Conservation (phyloP, 2,888 invertebrate genomes). For the Parascotia fuliginaria region DNA sequence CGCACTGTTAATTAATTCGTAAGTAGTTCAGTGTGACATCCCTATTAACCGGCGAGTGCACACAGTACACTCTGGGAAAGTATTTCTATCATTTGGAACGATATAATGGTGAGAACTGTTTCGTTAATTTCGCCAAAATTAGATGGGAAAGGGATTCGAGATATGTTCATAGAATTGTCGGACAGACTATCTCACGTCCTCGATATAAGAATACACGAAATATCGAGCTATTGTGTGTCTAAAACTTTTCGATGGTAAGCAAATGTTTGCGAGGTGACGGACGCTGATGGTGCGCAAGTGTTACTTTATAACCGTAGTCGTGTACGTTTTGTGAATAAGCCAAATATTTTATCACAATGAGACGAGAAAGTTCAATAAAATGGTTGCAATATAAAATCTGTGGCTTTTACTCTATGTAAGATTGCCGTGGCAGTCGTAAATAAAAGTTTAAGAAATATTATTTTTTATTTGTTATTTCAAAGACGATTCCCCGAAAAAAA, state of each 20-base stretch:
- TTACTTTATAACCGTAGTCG: too few species aligned
- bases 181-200: constrained; percentile 22
- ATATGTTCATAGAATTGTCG: constrained; percentile 13
- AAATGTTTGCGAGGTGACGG: neutral
- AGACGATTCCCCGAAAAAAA: too few species aligned
- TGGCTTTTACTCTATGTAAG: too few species aligned
- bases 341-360: too few species aligned
- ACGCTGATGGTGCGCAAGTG: too few species aligned
- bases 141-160: constrained; percentile 18
- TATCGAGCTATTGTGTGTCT: constrained; percentile 6
- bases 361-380: too few species aligned
- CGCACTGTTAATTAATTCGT: constrained; percentile 17
- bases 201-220: constrained; percentile 1
- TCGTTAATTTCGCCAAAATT: constrained; percentile 26
- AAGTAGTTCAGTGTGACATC: constrained; percentile 13
- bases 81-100: constrained; percentile 11
- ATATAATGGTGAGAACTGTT: constrained; percentile 30
- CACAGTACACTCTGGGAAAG: constrained; percentile 19
- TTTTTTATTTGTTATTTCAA: too few species aligned
- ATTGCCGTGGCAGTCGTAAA: too few species aligned
- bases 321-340: too few species aligned
- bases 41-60: constrained; percentile 9
- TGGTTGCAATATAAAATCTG: too few species aligned
- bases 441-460: too few species aligned
- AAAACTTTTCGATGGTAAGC: constrained; percentile 2